Evolutionary conservation across 1,140 invertebrate species (phyloP).

Genomic region (Bradynema listronoti): DNA sequence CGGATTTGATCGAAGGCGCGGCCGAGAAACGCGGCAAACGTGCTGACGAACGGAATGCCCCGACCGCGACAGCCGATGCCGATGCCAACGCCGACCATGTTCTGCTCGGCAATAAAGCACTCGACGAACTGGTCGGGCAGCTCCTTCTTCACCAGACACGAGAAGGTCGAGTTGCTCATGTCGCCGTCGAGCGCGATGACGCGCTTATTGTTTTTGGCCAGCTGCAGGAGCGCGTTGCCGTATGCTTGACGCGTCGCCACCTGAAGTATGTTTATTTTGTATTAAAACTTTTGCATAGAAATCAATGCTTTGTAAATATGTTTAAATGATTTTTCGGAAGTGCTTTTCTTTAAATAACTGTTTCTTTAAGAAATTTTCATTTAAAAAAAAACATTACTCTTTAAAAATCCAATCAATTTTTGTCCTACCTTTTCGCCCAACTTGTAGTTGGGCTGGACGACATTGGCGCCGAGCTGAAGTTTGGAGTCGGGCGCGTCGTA

Average conservation of each 20-base stretch:
- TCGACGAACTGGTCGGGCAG: constrained; percentile 76
- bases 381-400: too few relatives aligned
- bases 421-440: constrained; percentile 59
- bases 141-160: constrained; percentile 78
- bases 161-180: constrained; percentile 95
- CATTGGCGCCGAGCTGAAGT: constrained; percentile 68
- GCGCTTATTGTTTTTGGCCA: constrained; percentile 72
- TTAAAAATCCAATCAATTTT: too few relatives aligned
- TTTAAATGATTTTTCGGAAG: neutral
- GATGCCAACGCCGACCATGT: constrained; percentile 79
- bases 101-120: constrained; percentile 82
- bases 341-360: too few relatives aligned
- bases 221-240: constrained; percentile 81
- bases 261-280: neutral
- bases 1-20: constrained; percentile 93
- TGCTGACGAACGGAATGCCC: constrained; percentile 64
- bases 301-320: neutral
- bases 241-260: constrained; percentile 90
- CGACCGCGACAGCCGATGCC: constrained; percentile 63
- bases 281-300: constrained; percentile 32
- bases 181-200: constrained; percentile 63
- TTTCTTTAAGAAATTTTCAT: too few relatives aligned
- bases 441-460: constrained; percentile 78
- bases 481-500: constrained; percentile 67
- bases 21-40: constrained; percentile 94